These are phyloP conservation scores for Siniperca scherzeri DNA, from an alignment of 2,797 vertebrate species.

Conservation along the genomic window DNA sequence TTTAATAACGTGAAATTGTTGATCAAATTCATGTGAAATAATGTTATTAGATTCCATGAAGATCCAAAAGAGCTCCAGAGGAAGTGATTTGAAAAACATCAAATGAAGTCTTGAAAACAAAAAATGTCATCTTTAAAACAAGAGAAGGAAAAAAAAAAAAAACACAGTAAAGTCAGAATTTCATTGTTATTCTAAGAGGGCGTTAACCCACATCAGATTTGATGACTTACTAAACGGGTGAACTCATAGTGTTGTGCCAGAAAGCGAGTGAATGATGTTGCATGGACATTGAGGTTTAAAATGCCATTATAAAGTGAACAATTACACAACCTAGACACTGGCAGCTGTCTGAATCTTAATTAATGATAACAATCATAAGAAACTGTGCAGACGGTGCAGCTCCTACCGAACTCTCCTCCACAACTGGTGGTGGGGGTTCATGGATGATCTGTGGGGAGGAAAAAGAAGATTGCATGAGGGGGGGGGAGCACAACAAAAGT, in stretches of 20 bases:
- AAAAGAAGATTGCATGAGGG: conserved; percentile 30
- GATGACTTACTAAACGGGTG: conserved; percentile 40
- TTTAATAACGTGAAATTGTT: conserved; percentile 3
- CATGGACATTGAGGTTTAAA: conserved; percentile 48
- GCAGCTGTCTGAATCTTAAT: conserved; percentile 42
- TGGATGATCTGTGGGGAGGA: conserved; percentile 91
- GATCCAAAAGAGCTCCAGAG: background rate
- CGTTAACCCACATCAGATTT: conserved; percentile 38
- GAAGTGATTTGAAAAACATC: conserved; percentile 26
- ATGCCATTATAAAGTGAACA: conserved; percentile 33
- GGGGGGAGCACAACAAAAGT: conserved; percentile 12
- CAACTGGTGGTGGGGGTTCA: conserved; percentile 91
- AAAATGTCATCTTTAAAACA: background rate
- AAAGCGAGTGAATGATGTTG: conserved; percentile 28
- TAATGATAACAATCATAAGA: conserved; percentile 11
- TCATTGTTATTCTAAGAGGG: conserved; percentile 54
- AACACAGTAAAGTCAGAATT: conserved; percentile 31
- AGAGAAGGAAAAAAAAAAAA: background rate
- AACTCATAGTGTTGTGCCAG: conserved; percentile 31
- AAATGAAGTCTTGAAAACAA: conserved; percentile 20
- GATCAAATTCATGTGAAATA: conserved; percentile 15
- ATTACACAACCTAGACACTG: conserved; percentile 56
- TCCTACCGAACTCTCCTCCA: conserved; percentile 96
- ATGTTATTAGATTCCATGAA: background rate
- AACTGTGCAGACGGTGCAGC: conserved; percentile 18